Evolutionary conservation across 2,888 invertebrate species (phyloP), one percentile per base, ranked within the genome.

Genomic region (Chesias legatella): DNA sequence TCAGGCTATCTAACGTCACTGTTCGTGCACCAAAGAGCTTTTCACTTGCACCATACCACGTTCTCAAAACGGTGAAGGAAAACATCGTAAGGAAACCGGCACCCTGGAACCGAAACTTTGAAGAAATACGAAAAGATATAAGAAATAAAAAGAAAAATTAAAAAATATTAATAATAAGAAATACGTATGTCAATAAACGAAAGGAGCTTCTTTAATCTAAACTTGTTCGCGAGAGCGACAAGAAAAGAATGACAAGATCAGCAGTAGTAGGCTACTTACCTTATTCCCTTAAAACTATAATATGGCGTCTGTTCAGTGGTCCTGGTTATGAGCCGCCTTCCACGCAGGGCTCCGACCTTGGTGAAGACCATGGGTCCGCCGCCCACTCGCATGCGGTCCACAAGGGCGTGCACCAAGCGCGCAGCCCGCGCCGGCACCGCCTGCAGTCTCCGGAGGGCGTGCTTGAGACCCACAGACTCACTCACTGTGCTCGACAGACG

Each of bases 311-410:
- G 83, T 6, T 72, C 71, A 3, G 64, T 63, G 1, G 88, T 88
- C 47, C 88, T 69, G 1, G 88, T 77, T 6, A 79, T 59, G 1
- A 88, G 73, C 25, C 79, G 63, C n/a, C 89, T 67, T 0, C 89
- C 88, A 2, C 88, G 73, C 36, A 89, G 60, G 3, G 77, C 63
- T 5, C 89, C 89, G 1, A 81, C 61, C 35, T 67, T 61, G 1
- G 86, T 85, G 51, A 63, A 46, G 23, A 89, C 83, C 20, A 83
- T 51, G 1, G 89, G 89, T 3, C 88, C 89, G 7, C 88, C 88
- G 17, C 88, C 88, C n/a, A 88, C 89, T 6, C 89, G 69, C 80
- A 88, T 84, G 49, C 88, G 79, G 61, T 88, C 88, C 6, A 89
- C 88, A 9, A 89, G 64, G 10, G 83, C 82, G 52, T 89, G 88